Base-by-base conservation (phyloP, 1,140 invertebrate species). In the Cyrtorhinus lividipennis region DNA sequence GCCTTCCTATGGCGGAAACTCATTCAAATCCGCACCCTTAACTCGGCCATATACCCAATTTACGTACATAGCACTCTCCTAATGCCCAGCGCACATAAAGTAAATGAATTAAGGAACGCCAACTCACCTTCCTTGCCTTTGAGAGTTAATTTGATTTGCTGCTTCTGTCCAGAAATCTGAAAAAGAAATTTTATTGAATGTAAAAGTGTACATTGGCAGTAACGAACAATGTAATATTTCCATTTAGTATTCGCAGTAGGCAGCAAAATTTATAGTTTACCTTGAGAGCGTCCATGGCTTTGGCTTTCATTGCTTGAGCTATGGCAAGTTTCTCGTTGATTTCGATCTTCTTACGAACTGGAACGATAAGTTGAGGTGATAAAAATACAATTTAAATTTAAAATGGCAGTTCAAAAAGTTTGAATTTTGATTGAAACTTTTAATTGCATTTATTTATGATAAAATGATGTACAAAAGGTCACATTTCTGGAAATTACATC, bases 141-240 rank as follows among this genome's bases (percentile, higher is more conserved):
- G 8, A 87, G 71, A 20, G 82, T 86, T 58, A 88, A 70, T 72
- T 87, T 87, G 38, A 87, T 86, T 68, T 84, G 83, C 30, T 81
- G 79, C 67, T 87, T 88, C 45, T 82, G 77, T 12, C 78, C 79
- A 22, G 75, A 72, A 23, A 76, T 67, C 70, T 77, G 66, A 59
- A 66, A 68, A 59, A 2, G 3, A 62, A 25, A 56, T 20, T 57
- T n/a, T 2, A 38, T 57, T 25, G 22, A 22, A 56, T 18, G 27
- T 24, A 24, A 26, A 20, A 58, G 22, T n/a, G n/a, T n/a, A n/a
- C n/a, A n/a, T n/a, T n/a, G n/a, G n/a, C n/a, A n/a, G n/a, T 38
- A 38, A 38, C 30, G 5, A 15, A 38, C 30, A 38, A 15, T 38
- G 30, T 38, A 38, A n/a, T n/a, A n/a, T n/a, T n/a, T n/a, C n/a